Evolutionary conservation across 2,797 vertebrate genomes (phyloP).

Genomic region (Lemur catta): DNA sequence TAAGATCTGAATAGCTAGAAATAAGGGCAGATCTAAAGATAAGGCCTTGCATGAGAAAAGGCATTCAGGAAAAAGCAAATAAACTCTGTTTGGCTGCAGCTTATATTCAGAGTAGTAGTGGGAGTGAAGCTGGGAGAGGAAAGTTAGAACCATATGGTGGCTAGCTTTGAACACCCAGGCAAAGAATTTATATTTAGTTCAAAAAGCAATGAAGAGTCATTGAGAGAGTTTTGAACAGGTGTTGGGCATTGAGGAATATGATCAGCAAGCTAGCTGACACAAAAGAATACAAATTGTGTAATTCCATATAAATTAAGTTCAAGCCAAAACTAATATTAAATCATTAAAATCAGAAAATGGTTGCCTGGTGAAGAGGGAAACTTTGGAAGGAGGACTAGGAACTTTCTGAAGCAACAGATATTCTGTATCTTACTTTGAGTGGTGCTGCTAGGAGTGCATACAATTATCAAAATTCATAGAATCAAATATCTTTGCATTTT

Average conservation of each 20-base stretch:
- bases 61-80: neutral
- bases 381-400: neutral
- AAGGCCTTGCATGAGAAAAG: neutral
- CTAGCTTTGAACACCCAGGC: conserved; percentile 10
- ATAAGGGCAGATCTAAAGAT: neutral
- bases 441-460: neutral
- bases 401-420: neutral
- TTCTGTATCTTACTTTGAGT: neutral
- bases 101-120: neutral
- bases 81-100: neutral
- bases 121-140: neutral
- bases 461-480: neutral
- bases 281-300: neutral
- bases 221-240: conserved; percentile 1
- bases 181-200: conserved; percentile 38
- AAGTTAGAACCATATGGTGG: neutral
- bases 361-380: neutral
- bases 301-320: neutral
- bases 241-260: neutral
- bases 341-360: conserved; percentile 11
- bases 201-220: neutral
- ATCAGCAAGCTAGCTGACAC: neutral
- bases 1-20: neutral
- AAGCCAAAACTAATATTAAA: conserved; percentile 26
- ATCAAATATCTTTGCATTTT: neutral